A percentile compares a stretch with the other conserved stretches of the same genome.
phyloP scores from a whole-genome alignment of 2,113 vertebrate genomes.

The Rafetus swinhoei region DNA sequence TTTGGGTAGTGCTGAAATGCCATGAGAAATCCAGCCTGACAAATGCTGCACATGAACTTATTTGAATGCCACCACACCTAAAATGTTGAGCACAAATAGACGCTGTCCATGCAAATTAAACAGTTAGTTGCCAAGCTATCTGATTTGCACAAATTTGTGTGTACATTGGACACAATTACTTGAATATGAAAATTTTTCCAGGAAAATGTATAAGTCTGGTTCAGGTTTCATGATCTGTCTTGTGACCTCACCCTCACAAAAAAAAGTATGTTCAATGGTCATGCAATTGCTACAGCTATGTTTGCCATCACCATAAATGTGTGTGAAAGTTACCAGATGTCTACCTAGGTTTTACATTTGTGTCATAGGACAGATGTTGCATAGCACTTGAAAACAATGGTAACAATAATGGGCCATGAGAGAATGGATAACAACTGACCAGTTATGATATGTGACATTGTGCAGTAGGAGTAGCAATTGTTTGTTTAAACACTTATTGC shows the following conservation, averaged over 20 bases:
- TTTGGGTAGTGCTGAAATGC: neutral
- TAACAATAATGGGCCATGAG: neutral
- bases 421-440: neutral
- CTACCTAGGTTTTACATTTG: neutral
- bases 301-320: neutral
- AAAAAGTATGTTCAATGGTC: neutral
- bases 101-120: neutral
- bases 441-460: neutral
- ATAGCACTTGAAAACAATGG: neutral
- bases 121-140: neutral
- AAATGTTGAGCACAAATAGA: neutral
- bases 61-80: rapidly evolving
- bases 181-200: neutral
- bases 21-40: neutral
- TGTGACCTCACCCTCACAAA: neutral
- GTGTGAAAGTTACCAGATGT: neutral
- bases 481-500: neutral
- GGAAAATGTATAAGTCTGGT: neutral
- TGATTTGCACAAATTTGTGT: neutral
- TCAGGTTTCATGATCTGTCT: neutral
- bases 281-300: neutral
- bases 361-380: neutral
- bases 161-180: neutral
- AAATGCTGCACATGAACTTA: neutral
- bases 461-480: neutral